Evolutionary conservation across 2,113 vertebrate species (phyloP).

Genomic region (Labrus mixtus): DNA sequence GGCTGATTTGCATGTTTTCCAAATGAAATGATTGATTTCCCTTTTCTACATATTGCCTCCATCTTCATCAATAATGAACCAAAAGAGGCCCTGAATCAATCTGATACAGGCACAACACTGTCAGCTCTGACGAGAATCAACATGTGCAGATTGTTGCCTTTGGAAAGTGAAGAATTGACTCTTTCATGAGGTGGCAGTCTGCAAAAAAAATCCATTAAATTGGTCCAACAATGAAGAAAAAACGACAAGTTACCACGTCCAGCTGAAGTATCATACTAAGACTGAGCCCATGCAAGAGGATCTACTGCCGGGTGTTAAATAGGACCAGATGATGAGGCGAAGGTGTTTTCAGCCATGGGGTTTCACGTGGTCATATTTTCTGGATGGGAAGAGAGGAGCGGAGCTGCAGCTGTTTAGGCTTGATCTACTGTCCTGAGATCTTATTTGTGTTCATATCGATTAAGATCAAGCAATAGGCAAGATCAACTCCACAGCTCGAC

Average conservation of each 20-base stretch:
- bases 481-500: background rate
- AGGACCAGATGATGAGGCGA: conserved; percentile 72
- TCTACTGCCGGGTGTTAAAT: conserved; percentile 54
- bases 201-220: conserved; percentile 55
- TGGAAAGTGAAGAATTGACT: conserved; percentile 62
- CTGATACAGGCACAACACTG: conserved; percentile 18
- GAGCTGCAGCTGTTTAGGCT: conserved; percentile 65
- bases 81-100: conserved; percentile 16
- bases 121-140: conserved; percentile 39
- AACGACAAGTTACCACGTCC: conserved; percentile 34
- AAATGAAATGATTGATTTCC: conserved; percentile 17
- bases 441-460: conserved; percentile 42
- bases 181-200: conserved; percentile 58
- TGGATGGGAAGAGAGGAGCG: conserved; percentile 49
- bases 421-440: conserved; percentile 50
- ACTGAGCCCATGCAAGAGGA: conserved; percentile 38
- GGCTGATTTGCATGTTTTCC: conserved; percentile 28
- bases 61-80: conserved; percentile 17
- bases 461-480: conserved; percentile 37
- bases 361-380: conserved; percentile 56
- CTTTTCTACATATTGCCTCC: conserved; percentile 17
- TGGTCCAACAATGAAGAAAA: conserved; percentile 52
- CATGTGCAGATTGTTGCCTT: conserved; percentile 61
- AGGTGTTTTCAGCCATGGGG: conserved; percentile 50
- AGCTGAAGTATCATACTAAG: conserved; percentile 56